A percentile compares a stretch with the other conserved stretches of the same genome.
phyloP scores from a whole-genome alignment of 2,888 invertebrate genomes.

The Andrena praecox region DNA sequence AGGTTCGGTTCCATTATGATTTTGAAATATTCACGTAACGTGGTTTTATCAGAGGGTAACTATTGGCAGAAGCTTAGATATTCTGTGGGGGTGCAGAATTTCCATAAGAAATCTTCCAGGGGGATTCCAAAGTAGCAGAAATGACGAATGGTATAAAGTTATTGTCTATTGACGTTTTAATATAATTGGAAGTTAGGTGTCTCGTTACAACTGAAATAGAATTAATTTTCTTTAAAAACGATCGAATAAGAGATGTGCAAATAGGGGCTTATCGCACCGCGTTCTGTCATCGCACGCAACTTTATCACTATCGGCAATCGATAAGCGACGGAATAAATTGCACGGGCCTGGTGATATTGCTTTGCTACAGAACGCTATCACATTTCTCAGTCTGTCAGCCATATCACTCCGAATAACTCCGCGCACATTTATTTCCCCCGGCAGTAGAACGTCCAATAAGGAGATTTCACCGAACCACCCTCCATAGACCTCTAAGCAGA shows the following conservation, averaged over 20 bases:
- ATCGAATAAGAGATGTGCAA: not conserved
- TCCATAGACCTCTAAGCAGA: too few species aligned
- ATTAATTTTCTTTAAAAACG: not conserved
- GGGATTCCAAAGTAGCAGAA: too few species aligned
- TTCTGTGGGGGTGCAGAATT: too few species aligned
- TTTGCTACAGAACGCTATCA: conserved; percentile 43
- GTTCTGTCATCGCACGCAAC: conserved; percentile 30
- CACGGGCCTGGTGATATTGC: conserved; percentile 49
- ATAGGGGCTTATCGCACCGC: conserved; percentile 18
- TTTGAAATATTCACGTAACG: too few species aligned
- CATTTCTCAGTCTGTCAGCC: conserved; percentile 56
- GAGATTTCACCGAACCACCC: not conserved
- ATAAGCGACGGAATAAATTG: conserved; percentile 65
- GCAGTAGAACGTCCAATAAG: not conserved
- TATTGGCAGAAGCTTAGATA: too few species aligned
- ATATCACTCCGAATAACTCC: conserved; percentile 56
- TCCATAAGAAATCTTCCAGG: too few species aligned
- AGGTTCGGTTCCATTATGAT: too few species aligned
- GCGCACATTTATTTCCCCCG: conserved; percentile 31
- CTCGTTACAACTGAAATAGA: not conserved
- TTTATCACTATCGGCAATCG: conserved; percentile 62
- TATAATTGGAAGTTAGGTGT: not conserved
- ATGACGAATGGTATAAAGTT: too few species aligned
- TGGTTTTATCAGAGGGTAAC: too few species aligned
- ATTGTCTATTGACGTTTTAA: not conserved